A percentile compares a stretch with the other conserved stretches of the same genome.
Conservation (phyloP, 2,888 invertebrate species). For the Phortica magna region DNA sequence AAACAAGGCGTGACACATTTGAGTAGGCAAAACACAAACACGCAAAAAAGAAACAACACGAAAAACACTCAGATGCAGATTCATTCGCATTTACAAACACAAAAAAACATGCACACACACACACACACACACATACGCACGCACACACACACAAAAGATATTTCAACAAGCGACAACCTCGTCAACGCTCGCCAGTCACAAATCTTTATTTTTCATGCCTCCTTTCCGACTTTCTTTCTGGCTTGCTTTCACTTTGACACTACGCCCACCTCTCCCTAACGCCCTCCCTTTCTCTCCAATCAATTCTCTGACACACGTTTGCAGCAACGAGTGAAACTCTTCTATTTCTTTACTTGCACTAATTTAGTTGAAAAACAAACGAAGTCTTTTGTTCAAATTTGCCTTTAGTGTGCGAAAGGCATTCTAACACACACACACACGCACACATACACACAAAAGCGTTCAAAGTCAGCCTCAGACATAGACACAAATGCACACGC, state of each 20-base stretch:
- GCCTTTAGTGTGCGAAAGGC: conserved; percentile 48
- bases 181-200: not conserved
- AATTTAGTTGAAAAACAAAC: conserved; percentile 72
- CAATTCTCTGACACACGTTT: not conserved
- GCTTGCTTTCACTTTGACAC: not conserved
- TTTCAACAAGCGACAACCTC: not conserved
- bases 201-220: not conserved
- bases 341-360: conserved; percentile 64
- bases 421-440: not conserved
- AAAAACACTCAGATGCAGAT: conserved; percentile 32
- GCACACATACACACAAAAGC: conserved; percentile 1
- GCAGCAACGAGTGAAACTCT: not conserved
- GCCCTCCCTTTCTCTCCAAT: not conserved
- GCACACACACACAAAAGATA: not conserved
- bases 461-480: not conserved
- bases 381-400: conserved; percentile 71
- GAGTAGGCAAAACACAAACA: conserved; percentile 24
- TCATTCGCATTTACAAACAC: conserved; percentile 13
- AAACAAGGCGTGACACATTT: conserved; percentile 42
- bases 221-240: not conserved
- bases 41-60: not conserved
- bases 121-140: not conserved
- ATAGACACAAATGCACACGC: conserved; percentile 3
- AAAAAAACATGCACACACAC: not conserved
- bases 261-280: not conserved